Evolutionary conservation across 2,113 vertebrate genomes (phyloP).

Genomic region (Myiopsitta monachus): DNA sequence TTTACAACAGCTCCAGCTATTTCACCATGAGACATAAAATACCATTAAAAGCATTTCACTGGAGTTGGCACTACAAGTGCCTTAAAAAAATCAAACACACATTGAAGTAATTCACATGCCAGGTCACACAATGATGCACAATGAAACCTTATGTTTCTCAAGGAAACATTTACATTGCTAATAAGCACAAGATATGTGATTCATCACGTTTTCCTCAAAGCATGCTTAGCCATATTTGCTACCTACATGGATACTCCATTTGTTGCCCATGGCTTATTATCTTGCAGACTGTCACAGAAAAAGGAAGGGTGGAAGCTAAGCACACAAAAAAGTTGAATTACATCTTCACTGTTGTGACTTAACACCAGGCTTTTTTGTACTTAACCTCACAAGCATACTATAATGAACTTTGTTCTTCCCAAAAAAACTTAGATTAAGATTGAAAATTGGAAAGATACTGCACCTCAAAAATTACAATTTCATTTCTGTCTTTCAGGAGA

Average conservation of each 20-base stretch:
- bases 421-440: not conserved
- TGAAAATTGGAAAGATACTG: not conserved
- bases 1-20: not conserved
- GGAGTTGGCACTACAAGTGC: not conserved
- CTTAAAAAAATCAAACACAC: not conserved
- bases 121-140: not conserved
- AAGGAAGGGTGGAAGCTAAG: rapidly evolving
- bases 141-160: not conserved
- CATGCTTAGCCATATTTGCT: not conserved
- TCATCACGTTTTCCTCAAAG: not conserved
- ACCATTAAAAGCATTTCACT: not conserved
- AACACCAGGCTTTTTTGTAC: not conserved
- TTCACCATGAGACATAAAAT: not conserved
- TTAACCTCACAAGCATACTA: not conserved
- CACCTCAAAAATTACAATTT: not conserved
- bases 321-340: not conserved
- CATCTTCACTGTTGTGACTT: not conserved
- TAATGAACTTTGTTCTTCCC: not conserved
- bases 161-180: not conserved
- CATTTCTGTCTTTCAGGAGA: not conserved
- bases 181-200: not conserved
- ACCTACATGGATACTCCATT: not conserved
- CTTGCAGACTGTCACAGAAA: not conserved
- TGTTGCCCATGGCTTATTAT: not conserved
- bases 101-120: not conserved